These are phyloP conservation scores for Helicoverpa armigera DNA, from an alignment of 1,140 invertebrate species.

Conservation along the genomic window DNA sequence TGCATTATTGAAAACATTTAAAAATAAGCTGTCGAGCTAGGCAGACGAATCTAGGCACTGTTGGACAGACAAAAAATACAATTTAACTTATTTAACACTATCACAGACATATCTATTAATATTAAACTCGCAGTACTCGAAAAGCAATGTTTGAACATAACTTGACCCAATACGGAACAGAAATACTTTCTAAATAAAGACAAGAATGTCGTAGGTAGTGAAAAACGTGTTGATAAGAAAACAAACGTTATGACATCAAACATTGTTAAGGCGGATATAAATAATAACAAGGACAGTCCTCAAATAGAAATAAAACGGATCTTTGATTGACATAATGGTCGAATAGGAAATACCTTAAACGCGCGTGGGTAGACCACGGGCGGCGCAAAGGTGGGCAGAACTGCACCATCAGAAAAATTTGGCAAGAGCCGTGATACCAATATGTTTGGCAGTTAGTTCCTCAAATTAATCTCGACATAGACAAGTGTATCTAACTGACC, in stretches of 20 bases:
- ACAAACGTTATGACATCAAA: slow-evolving; percentile 11
- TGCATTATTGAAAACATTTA: slow-evolving; percentile 32
- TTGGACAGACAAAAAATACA: not conserved
- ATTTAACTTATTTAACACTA: too few relatives aligned
- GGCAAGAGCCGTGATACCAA: slow-evolving; percentile 60
- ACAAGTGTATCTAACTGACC: not conserved
- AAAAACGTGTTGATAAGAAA: not conserved
- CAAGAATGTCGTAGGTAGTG: too few relatives aligned
- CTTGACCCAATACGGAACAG: too few relatives aligned
- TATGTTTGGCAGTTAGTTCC: slow-evolving; percentile 61
- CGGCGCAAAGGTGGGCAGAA: slow-evolving; percentile 55
- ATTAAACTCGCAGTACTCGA: too few relatives aligned
- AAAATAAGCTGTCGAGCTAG: not conserved
- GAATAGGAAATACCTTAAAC: slow-evolving; percentile 68
- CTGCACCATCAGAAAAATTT: slow-evolving; percentile 56
- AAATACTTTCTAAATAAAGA: too few relatives aligned
- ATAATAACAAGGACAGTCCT: slow-evolving; percentile 65
- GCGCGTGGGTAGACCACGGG: slow-evolving; percentile 64
- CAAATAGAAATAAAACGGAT: slow-evolving; percentile 69
- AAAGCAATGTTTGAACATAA: too few relatives aligned
- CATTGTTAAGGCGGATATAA: slow-evolving; percentile 67
- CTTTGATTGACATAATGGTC: slow-evolving; percentile 72
- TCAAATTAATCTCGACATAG: slow-evolving; percentile 52
- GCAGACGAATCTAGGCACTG: not conserved
- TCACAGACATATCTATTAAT: too few relatives aligned